phyloP scores from a whole-genome alignment of 2,113 vertebrate genomes.

The Argyrosomus japonicus region DNA sequence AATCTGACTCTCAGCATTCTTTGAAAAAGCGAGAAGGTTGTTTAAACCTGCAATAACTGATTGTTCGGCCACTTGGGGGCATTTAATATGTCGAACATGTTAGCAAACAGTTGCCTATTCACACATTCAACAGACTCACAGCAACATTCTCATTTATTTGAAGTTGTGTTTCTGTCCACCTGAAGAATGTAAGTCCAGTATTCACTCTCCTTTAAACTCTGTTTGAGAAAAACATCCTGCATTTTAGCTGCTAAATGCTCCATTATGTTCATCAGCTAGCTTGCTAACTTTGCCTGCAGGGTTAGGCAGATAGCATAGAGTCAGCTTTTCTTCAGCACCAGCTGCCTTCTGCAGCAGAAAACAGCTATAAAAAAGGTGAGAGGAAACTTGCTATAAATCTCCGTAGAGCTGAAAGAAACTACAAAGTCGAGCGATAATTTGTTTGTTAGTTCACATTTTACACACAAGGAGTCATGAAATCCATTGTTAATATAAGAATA shows the following conservation, averaged over 20 bases:
- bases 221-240: not conserved
- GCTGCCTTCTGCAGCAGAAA: too few species aligned
- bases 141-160: not conserved
- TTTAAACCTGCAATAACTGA: not conserved
- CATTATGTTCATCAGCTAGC: too few species aligned
- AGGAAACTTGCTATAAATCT: too few species aligned
- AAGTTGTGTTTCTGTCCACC: not conserved
- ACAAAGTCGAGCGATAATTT: not conserved
- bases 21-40: not conserved
- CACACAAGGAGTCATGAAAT: not conserved
- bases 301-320: too few species aligned
- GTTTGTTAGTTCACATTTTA: not conserved
- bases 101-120: not conserved
- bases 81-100: not conserved
- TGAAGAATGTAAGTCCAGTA: too few species aligned
- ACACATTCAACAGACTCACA: not conserved
- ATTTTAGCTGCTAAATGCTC: not conserved
- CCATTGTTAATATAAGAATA: too few species aligned
- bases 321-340: too few species aligned
- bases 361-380: not conserved
- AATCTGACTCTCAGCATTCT: not conserved
- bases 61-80: not conserved
- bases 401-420: not conserved
- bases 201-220: too few species aligned
- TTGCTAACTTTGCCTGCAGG: too few species aligned